These are phyloP conservation scores for Pseudomyrmex sp. DNA, from an alignment of 1,140 invertebrate species.

Conservation along the genomic window DNA sequence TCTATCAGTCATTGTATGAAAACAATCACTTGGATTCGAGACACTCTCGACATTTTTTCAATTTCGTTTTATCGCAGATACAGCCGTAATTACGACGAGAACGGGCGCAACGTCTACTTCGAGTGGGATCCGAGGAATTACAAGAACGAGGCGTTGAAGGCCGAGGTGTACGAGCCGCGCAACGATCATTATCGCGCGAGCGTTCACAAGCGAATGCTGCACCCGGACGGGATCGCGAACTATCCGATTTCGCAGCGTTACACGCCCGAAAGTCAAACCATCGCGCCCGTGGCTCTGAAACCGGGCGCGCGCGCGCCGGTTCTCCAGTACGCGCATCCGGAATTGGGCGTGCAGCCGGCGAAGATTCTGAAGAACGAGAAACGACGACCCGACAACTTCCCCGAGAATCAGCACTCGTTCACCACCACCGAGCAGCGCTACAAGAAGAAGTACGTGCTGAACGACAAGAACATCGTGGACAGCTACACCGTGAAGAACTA, in stretches of 20 bases:
- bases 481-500: constrained; percentile 80
- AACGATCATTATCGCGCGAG: constrained; percentile 82
- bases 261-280: constrained; percentile 83
- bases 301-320: constrained; percentile 90
- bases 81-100: constrained; percentile 74
- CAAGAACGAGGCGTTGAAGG: constrained; percentile 75
- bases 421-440: constrained; percentile 80
- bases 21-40: not conserved
- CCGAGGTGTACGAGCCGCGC: constrained; percentile 77
- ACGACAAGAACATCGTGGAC: constrained; percentile 79
- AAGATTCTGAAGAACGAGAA: constrained; percentile 86
- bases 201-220: constrained; percentile 89
- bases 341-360: constrained; percentile 90
- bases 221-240: constrained; percentile 87
- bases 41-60: not conserved
- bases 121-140: constrained; percentile 81
- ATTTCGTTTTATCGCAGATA: constrained; percentile 68
- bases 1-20: no score
- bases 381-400: constrained; percentile 83
- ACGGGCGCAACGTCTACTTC: constrained; percentile 76
- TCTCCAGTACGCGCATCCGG: constrained; percentile 91
- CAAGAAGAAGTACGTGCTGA: constrained; percentile 82
- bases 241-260: constrained; percentile 89
- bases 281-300: constrained; percentile 86
- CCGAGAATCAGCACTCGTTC: constrained; percentile 81